A percentile compares a stretch with the other conserved stretches of the same genome.
These are phyloP conservation scores for Eilema sororculum DNA, from an alignment of 2,888 invertebrate genomes.

Conservation along the genomic window DNA sequence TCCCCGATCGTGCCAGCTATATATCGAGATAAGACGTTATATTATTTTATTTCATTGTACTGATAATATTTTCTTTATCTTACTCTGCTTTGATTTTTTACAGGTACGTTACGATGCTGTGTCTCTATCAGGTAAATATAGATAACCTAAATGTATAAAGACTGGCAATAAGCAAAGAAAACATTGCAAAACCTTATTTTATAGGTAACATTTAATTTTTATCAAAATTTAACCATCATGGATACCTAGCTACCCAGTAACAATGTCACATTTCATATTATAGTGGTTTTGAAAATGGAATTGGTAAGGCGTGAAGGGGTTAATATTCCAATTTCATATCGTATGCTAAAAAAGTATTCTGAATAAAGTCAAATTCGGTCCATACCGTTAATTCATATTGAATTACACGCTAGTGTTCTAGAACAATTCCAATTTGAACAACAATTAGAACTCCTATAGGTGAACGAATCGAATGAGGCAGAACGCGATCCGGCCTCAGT, in stretches of 20 bases:
- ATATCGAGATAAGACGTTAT: constrained; percentile 64
- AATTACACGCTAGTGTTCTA: constrained; percentile 76
- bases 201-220: constrained; percentile 9
- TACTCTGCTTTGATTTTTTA: constrained; percentile 56
- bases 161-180: constrained; percentile 30
- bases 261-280: neutral
- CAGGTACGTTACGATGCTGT: constrained; percentile 81
- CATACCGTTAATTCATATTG: constrained; percentile 84
- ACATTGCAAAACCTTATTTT: constrained; percentile 19
- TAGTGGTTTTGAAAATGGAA: constrained; percentile 5
- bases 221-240: neutral
- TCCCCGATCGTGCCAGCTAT: constrained; percentile 67
- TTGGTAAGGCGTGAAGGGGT: neutral
- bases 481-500: constrained; percentile 70
- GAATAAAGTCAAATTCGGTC: constrained; percentile 65
- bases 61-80: constrained; percentile 55
- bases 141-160: constrained; percentile 48
- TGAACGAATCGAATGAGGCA: constrained; percentile 70
- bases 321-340: constrained; percentile 27
- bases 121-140: constrained; percentile 74
- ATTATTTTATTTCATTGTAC: constrained; percentile 67
- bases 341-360: constrained; percentile 29
- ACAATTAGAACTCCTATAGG: constrained; percentile 64
- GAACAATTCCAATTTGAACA: constrained; percentile 69
- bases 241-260: neutral